Percentiles rank a stretch among this genome's conserved stretches.
Evolutionary conservation across 2,888 invertebrate species (phyloP).

Genomic region (Cistogaster globosa): DNA sequence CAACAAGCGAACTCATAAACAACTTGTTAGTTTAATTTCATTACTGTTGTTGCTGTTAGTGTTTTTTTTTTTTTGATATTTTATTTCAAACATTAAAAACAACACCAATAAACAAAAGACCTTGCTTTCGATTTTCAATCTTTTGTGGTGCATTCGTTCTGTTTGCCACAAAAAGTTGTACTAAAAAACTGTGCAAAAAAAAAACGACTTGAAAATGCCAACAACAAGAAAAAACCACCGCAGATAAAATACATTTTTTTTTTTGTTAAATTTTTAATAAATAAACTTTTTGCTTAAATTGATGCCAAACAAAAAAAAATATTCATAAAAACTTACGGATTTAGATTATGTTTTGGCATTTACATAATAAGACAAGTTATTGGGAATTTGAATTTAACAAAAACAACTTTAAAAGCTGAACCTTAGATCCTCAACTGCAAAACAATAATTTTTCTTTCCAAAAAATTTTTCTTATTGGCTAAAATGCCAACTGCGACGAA

Average conservation of each 20-base stretch:
- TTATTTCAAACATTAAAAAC: not conserved
- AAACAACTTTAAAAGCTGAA: not conserved
- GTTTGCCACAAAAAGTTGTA: conserved; percentile 55
- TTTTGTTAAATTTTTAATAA: conserved; percentile 18
- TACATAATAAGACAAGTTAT: conserved; percentile 25
- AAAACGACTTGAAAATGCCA: conserved; percentile 42
- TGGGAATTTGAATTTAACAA: conserved; percentile 3
- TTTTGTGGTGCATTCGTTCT: conserved; percentile 61
- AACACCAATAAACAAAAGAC: conserved; percentile 60
- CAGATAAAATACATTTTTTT: conserved; percentile 6
- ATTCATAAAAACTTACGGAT: conserved; percentile 7
- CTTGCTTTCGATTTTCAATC: conserved; percentile 71
- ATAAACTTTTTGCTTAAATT: conserved; percentile 55
- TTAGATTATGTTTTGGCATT: conserved; percentile 42
- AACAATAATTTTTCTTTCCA: too few species aligned
- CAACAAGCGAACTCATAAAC: conserved; percentile 53
- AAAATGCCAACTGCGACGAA: too few species aligned
- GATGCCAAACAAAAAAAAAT: conserved; percentile 20
- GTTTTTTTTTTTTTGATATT: not conserved
- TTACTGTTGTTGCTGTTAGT: conserved; percentile 34
- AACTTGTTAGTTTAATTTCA: conserved; percentile 61
- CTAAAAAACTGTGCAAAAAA: conserved; percentile 7
- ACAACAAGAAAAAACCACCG: conserved; percentile 20
- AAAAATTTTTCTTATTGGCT: too few species aligned
- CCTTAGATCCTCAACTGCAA: too few species aligned